Conservation (phyloP, 2,113 vertebrate species). For the Labrus mixtus region DNA sequence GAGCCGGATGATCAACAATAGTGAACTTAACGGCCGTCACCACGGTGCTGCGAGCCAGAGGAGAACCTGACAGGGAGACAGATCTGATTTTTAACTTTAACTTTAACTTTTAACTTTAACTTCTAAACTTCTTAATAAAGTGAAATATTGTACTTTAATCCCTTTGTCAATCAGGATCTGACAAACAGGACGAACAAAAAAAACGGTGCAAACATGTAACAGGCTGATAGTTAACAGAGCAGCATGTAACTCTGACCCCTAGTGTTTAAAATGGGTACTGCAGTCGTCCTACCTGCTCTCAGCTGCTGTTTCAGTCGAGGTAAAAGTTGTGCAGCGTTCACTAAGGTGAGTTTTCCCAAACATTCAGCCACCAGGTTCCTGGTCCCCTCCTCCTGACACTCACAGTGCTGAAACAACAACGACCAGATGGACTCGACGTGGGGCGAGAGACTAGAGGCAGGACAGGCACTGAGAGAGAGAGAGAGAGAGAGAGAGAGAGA, state of each 20-base stretch:
- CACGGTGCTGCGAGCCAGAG: slow-evolving; percentile 96
- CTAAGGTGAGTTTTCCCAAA: slow-evolving; percentile 95
- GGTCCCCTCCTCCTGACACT: slow-evolving; percentile 98
- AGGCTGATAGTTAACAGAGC: too few relatives aligned
- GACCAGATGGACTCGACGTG: slow-evolving; percentile 98
- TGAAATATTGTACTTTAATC: too few relatives aligned
- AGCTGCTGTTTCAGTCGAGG: slow-evolving; percentile 89
- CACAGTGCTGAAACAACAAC: slow-evolving; percentile 95
- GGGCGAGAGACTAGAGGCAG: slow-evolving; percentile 84
- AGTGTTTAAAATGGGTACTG: too few relatives aligned
- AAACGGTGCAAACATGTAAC: too few relatives aligned
- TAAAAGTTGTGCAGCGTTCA: slow-evolving; percentile 96
- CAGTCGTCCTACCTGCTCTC: slow-evolving; percentile 66
- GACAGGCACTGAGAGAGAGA: slow-evolving; percentile 76
- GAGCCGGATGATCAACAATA: slow-evolving; percentile 97
- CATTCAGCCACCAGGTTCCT: slow-evolving; percentile 98
- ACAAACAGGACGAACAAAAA: too few relatives aligned
- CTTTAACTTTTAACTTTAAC: too few relatives aligned
- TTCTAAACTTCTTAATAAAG: too few relatives aligned
- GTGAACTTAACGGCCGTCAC: slow-evolving; percentile 99
- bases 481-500: not conserved
- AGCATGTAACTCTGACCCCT: too few relatives aligned
- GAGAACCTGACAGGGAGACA: slow-evolving; percentile 86
- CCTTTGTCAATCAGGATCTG: too few relatives aligned
- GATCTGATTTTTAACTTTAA: too few relatives aligned